Evolutionary conservation across 2,888 invertebrate genomes (phyloP).

Genomic region (Trypoxylon attenuatum): DNA sequence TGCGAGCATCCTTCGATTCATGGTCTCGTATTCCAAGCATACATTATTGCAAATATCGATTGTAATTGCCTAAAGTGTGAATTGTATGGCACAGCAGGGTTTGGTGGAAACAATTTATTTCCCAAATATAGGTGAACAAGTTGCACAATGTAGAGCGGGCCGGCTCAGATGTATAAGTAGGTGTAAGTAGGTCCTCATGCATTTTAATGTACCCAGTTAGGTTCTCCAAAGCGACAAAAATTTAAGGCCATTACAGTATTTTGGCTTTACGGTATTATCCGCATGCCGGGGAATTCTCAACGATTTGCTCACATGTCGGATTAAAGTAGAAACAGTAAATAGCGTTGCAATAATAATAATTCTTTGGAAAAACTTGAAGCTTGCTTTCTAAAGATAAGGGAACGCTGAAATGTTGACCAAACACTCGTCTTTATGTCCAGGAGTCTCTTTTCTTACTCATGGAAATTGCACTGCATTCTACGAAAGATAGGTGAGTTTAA

Average conservation of each 20-base stretch:
- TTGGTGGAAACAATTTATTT: background rate
- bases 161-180: background rate
- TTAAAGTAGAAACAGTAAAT: no score
- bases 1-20: no score
- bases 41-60: no score
- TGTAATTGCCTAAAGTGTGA: no score
- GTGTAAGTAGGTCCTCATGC: background rate
- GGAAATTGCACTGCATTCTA: no score
- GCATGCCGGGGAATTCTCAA: no score
- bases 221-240: background rate
- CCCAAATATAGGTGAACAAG: background rate
- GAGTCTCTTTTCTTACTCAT: constrained; percentile 1
- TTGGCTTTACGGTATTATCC: no score
- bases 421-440: constrained; percentile 5
- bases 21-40: no score
- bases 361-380: background rate
- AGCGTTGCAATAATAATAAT: background rate
- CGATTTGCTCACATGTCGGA: no score
- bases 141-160: background rate
- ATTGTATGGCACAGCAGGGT: no score
- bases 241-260: background rate
- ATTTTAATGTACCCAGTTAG: background rate
- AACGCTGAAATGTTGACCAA: background rate
- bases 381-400: background rate
- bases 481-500: no score